A percentile compares a stretch with the other conserved stretches of the same genome.
phyloP scores from a whole-genome alignment of 2,888 invertebrate species.

The Mantis religiosa region DNA sequence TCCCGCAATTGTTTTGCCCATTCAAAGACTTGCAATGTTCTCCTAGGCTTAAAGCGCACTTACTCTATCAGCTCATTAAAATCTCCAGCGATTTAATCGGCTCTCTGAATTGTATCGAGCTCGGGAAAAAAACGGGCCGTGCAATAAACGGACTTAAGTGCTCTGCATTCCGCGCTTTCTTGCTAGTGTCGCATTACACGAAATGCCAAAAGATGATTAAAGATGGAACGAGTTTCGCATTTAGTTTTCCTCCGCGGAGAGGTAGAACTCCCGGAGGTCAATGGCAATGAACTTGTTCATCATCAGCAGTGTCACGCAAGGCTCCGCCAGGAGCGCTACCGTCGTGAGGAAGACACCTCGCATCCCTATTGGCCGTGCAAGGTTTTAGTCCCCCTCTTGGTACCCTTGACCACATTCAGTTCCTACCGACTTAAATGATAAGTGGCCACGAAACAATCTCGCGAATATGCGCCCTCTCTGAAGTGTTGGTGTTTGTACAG shows the following conservation, averaged over 20 bases:
- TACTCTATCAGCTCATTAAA: neutral
- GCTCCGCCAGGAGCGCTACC: conserved; percentile 1
- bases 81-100: neutral
- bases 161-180: neutral
- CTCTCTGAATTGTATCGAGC: neutral
- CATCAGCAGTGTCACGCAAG: neutral
- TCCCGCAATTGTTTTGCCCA: no score
- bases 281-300: conserved; percentile 11
- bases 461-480: no score
- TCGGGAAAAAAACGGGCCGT: neutral
- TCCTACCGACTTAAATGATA: neutral
- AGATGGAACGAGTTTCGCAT: neutral
- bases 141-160: neutral
- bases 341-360: neutral
- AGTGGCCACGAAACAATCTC: neutral
- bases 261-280: neutral
- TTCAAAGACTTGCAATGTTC: no score
- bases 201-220: neutral
- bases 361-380: neutral
- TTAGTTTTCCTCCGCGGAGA: neutral
- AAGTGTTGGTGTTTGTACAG: neutral
- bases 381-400: neutral
- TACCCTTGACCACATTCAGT: neutral
- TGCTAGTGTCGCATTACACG: neutral
- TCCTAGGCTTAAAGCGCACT: neutral